These are phyloP conservation scores for Anastatus disparis DNA, from an alignment of 1,140 invertebrate species.

Conservation along the genomic window DNA sequence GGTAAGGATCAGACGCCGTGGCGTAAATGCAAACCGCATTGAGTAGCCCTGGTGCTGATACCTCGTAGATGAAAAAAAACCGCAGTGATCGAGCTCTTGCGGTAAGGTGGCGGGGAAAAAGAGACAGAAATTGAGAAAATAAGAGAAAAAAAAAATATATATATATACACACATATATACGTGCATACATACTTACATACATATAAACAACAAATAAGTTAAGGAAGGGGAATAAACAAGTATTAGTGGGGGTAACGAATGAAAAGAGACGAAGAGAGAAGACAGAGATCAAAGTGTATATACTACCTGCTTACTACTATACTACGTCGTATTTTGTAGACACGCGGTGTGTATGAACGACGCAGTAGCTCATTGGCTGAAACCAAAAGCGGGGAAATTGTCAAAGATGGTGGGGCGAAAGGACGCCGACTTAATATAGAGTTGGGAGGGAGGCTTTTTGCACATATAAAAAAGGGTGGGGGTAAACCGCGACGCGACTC, in stretches of 20 bases:
- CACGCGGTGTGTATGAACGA: background rate
- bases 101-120: background rate
- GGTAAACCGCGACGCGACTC: background rate
- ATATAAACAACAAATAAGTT: too few relatives aligned
- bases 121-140: too few relatives aligned
- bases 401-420: too few relatives aligned
- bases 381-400: constrained; percentile 10
- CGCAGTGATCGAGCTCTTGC: background rate
- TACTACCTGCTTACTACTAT: constrained; percentile 21
- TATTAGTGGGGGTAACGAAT: background rate
- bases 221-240: background rate
- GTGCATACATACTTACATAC: too few relatives aligned
- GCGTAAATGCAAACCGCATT: constrained; percentile 38
- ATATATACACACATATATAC: too few relatives aligned
- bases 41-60: constrained; percentile 37
- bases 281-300: too few relatives aligned
- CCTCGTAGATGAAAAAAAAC: background rate
- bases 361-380: background rate
- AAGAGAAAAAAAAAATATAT: too few relatives aligned
- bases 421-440: too few relatives aligned
- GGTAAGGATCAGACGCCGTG: constrained; percentile 29
- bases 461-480: background rate
- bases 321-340: constrained; percentile 31
- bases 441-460: background rate
- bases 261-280: too few relatives aligned